Conservation (phyloP, 35 echinoderm and acorn worm genomes). For the Heliocidaris tuberculata region DNA sequence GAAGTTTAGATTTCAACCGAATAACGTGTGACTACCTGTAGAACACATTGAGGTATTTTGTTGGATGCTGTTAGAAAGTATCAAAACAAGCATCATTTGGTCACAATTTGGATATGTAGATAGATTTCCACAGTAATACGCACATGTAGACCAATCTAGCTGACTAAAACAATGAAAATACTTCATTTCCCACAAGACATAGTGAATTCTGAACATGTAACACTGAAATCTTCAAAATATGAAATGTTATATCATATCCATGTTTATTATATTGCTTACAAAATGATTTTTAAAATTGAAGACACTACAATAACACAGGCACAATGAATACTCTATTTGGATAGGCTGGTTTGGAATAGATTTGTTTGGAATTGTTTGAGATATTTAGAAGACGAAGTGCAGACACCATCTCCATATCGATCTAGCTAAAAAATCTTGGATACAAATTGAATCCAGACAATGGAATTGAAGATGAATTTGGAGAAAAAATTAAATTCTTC, state of each 20-base stretch:
- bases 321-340: not conserved
- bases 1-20: not conserved
- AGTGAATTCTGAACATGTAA: no score
- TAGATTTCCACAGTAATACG: no score
- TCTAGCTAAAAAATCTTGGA: not conserved
- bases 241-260: not conserved
- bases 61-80: not conserved
- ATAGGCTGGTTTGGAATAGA: not conserved
- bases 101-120: not conserved
- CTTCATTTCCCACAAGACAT: no score
- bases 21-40: not conserved
- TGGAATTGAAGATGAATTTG: no score
- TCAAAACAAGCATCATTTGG: no score
- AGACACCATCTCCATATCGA: not conserved
- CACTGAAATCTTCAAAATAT: no score
- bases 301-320: not conserved
- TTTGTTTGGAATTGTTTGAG: no score
- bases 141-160: no score
- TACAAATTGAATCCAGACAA: not conserved
- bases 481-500: no score
- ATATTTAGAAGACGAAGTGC: not conserved
- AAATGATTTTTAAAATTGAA: not conserved
- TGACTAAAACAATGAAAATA: no score
- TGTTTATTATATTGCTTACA: not conserved
- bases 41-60: not conserved